phyloP scores from a whole-genome alignment of 2,113 vertebrate species.

The Gobius niger region DNA sequence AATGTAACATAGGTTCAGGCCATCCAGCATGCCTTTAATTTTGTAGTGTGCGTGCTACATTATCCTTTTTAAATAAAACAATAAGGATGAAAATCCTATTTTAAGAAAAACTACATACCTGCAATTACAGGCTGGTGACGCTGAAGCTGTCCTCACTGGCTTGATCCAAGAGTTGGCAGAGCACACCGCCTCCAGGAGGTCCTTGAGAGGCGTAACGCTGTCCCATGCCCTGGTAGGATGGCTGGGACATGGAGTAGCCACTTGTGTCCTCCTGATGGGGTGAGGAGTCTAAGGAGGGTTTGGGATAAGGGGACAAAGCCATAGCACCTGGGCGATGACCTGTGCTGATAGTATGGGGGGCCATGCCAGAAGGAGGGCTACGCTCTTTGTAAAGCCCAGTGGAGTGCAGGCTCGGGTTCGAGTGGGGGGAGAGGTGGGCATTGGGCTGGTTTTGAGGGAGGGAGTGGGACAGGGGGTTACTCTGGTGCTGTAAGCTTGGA shows the following conservation, averaged over 20 bases:
- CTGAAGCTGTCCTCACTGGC: slow-evolving; percentile 96
- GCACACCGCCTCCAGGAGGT: slow-evolving; percentile 85
- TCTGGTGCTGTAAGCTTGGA: slow-evolving; percentile 49
- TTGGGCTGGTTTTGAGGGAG: slow-evolving; percentile 48
- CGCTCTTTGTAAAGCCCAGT: slow-evolving; percentile 83
- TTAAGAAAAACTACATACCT: too few species aligned
- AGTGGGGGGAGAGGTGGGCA: slow-evolving; percentile 47
- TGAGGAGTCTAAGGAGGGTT: slow-evolving; percentile 85
- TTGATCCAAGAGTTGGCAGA: slow-evolving; percentile 95
- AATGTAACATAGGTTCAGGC: too few species aligned
- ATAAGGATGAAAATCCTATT: too few species aligned
- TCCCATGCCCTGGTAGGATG: slow-evolving; percentile 79
- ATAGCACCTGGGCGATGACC: slow-evolving; percentile 79
- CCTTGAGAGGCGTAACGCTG: slow-evolving; percentile 88
- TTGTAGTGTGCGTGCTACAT: too few species aligned
- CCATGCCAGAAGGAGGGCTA: slow-evolving; percentile 77
- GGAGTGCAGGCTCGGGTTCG: slow-evolving; percentile 56
- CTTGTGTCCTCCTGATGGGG: slow-evolving; percentile 90
- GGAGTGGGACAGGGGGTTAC: slow-evolving; percentile 50
- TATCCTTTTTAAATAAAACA: too few species aligned
- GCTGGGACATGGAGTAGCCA: slow-evolving; percentile 86
- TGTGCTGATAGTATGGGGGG: slow-evolving; percentile 72
- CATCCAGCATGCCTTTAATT: too few species aligned
- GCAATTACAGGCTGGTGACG: slow-evolving; percentile 97
- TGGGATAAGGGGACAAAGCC: slow-evolving; percentile 69